These are phyloP conservation scores for Lithosia quadra DNA, from an alignment of 2,888 invertebrate species.

Conservation along the genomic window DNA sequence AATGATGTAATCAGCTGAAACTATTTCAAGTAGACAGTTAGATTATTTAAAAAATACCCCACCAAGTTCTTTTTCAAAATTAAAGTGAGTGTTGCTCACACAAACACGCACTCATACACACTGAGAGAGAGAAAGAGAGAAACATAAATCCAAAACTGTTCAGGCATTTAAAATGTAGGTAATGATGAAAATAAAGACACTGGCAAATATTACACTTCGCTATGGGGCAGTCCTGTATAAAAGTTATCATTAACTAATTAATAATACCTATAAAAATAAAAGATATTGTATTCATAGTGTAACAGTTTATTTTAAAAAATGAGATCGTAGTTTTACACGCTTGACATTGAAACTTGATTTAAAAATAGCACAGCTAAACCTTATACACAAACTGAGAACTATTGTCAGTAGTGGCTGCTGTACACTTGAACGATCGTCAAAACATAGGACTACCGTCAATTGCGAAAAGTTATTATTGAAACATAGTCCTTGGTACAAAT, in stretches of 20 bases:
- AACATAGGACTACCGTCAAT: too few relatives aligned
- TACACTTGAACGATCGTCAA: too few relatives aligned
- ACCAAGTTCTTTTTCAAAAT: too few relatives aligned
- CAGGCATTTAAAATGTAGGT: too few relatives aligned
- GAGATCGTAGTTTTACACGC: conserved; percentile 35
- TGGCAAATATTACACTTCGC: neutral
- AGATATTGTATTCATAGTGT: neutral
- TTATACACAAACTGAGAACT: neutral
- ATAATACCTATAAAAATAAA: neutral
- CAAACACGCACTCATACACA: too few relatives aligned
- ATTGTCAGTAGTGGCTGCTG: neutral
- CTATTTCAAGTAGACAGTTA: conserved; percentile 9
- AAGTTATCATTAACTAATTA: neutral
- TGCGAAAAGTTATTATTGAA: too few relatives aligned
- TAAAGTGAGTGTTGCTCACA: too few relatives aligned
- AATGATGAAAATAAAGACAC: neutral
- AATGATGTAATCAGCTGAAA: conserved; percentile 53
- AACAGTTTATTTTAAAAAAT: conserved; percentile 25
- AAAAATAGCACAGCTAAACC: conserved; percentile 16
- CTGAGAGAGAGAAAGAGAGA: too few relatives aligned
- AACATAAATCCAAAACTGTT: too few relatives aligned
- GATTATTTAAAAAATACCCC: neutral
- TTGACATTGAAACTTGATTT: conserved; percentile 11
- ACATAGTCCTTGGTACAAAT: too few relatives aligned
- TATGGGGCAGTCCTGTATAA: neutral